Conservation (phyloP, 2,888 invertebrate genomes). For the Mesoligia furuncula region DNA sequence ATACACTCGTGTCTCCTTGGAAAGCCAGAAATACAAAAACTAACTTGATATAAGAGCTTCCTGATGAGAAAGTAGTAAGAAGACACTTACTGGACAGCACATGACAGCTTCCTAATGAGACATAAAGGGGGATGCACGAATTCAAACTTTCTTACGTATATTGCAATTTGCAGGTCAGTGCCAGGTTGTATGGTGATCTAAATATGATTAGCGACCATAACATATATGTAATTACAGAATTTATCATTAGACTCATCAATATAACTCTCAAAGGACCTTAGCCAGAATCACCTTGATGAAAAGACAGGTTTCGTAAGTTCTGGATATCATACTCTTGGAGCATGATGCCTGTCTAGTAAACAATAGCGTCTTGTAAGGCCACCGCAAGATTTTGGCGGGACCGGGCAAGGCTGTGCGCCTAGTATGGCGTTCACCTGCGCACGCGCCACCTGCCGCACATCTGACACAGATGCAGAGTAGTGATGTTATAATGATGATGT, state of each 20-base stretch:
- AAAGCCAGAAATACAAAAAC: slow-evolving; percentile 5
- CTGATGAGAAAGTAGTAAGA: neutral
- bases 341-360: slow-evolving; percentile 50
- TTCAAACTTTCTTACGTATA: neutral
- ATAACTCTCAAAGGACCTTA: neutral
- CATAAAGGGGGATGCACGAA: neutral
- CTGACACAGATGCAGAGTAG: slow-evolving; percentile 88
- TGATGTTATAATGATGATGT: slow-evolving; percentile 64
- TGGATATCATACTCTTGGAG: slow-evolving; percentile 8
- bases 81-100: neutral
- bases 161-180: neutral
- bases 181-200: neutral
- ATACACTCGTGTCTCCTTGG: too few species aligned
- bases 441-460: slow-evolving; percentile 86
- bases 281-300: neutral
- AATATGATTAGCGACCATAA: neutral
- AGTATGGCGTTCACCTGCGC: slow-evolving; percentile 88
- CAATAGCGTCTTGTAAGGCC: slow-evolving; percentile 65
- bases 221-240: neutral
- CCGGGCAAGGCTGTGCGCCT: slow-evolving; percentile 78
- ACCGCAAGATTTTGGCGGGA: slow-evolving; percentile 83
- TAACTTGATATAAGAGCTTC: neutral
- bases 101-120: neutral
- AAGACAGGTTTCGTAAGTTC: neutral
- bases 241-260: neutral